Conservation (phyloP, 2,888 invertebrate genomes). For the Notodonta dromedarius region DNA sequence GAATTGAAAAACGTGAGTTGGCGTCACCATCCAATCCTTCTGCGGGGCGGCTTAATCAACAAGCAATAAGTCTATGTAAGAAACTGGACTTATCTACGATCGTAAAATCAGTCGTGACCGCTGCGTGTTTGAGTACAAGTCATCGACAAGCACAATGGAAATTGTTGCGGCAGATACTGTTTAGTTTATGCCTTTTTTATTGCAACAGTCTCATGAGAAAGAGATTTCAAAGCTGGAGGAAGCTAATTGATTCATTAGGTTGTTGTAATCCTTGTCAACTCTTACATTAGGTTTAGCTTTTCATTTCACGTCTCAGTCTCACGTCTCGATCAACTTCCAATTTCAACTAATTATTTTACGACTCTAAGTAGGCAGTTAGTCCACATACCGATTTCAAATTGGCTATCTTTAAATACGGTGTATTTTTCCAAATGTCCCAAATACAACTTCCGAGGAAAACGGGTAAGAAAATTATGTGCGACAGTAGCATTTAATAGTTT, state of each 20-base stretch:
- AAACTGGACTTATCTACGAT: constrained; percentile 10
- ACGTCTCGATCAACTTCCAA: too few species aligned
- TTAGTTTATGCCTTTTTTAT: neutral
- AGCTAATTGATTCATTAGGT: neutral
- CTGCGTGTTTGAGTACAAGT: constrained; percentile 6
- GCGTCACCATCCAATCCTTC: constrained; percentile 36
- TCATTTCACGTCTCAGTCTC: too few species aligned
- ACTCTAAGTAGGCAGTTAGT: too few species aligned
- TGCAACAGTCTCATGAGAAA: neutral
- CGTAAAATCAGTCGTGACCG: constrained; percentile 6
- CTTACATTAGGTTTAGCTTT: too few species aligned
- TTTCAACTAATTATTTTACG: too few species aligned
- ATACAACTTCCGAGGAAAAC: too few species aligned
- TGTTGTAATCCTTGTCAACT: too few species aligned
- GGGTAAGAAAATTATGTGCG: too few species aligned
- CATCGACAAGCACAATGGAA: neutral
- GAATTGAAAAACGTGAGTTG: constrained; percentile 47
- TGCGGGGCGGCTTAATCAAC: constrained; percentile 15
- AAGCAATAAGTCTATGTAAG: constrained; percentile 17
- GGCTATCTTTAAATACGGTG: too few species aligned
- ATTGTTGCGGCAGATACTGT: neutral
- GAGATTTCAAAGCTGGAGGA: neutral
- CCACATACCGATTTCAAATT: too few species aligned
- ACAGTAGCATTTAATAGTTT: neutral
- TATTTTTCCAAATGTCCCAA: too few species aligned